Evolutionary conservation across 1,140 invertebrate species (phyloP).

Genomic region (Holcopasites calliopsidis): DNA sequence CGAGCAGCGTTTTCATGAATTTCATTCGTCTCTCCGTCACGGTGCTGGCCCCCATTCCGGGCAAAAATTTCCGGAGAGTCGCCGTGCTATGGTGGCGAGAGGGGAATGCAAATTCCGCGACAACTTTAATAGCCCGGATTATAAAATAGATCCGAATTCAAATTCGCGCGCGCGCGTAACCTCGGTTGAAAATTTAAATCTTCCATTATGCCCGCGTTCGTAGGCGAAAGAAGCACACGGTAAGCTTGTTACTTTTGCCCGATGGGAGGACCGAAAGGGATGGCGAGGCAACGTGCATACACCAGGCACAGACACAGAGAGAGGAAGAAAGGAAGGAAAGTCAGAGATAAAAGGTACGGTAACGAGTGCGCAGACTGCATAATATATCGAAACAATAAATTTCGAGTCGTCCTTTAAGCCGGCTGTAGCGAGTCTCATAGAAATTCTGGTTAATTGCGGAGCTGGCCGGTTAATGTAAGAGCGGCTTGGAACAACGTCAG

Average conservation of each 20-base stretch:
- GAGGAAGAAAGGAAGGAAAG: background rate
- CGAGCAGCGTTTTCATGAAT: slow-evolving; percentile 43
- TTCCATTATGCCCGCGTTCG: slow-evolving; percentile 51
- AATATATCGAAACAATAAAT: slow-evolving; percentile 57
- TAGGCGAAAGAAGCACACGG: slow-evolving; percentile 10
- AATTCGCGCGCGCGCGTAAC: slow-evolving; percentile 35
- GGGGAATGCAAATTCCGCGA: slow-evolving; percentile 52
- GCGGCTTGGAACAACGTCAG: slow-evolving; percentile 18
- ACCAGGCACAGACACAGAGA: background rate
- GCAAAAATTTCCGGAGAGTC: slow-evolving; percentile 49
- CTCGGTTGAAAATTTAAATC: slow-evolving; percentile 59
- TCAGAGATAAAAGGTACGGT: background rate
- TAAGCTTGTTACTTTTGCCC: slow-evolving; percentile 27
- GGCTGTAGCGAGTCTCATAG: slow-evolving; percentile 19
- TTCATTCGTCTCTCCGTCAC: slow-evolving; percentile 50
- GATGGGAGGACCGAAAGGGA: background rate
- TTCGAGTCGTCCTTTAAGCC: slow-evolving; percentile 31
- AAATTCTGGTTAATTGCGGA: slow-evolving; percentile 49
- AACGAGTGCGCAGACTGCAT: slow-evolving; percentile 33
- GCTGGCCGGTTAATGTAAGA: slow-evolving; percentile 37
- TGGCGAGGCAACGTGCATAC: background rate
- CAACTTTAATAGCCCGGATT: slow-evolving; percentile 60
- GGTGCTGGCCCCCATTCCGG: slow-evolving; percentile 41
- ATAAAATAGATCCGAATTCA: slow-evolving; percentile 61
- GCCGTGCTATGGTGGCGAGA: slow-evolving; percentile 6